These are phyloP conservation scores for Enteromius unitaeniatus DNA, from an alignment of 2,797 vertebrate genomes.

Conservation along the genomic window DNA sequence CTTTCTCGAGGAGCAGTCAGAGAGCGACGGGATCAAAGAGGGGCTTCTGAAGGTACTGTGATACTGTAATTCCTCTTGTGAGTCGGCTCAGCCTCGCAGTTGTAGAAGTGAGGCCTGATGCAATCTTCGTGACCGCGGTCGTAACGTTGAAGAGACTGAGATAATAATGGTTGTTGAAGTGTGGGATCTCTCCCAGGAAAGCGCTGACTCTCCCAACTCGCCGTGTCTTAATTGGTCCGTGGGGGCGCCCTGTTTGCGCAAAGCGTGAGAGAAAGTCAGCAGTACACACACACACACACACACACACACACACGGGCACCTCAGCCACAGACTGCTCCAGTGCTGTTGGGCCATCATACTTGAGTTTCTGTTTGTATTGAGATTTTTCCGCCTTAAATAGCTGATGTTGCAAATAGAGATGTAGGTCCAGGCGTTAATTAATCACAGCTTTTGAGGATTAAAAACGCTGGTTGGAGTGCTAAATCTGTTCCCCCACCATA, in stretches of 20 bases:
- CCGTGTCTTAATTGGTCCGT: constrained; percentile 82
- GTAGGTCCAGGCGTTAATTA: constrained; percentile 48
- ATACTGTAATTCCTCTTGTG: constrained; percentile 64
- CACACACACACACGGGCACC: constrained; percentile 47
- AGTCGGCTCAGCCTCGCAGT: constrained; percentile 67
- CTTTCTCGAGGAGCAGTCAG: constrained; percentile 39
- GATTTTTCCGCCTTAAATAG: constrained; percentile 33
- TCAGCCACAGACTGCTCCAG: constrained; percentile 53
- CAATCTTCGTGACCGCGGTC: constrained; percentile 80
- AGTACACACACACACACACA: constrained; percentile 62
- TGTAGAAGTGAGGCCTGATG: constrained; percentile 80
- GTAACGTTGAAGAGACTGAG: constrained; percentile 80
- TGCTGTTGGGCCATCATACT: constrained; percentile 49
- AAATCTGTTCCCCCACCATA: constrained; percentile 40
- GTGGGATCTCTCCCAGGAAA: constrained; percentile 81
- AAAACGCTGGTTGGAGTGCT: constrained; percentile 30
- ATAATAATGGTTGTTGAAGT: constrained; percentile 76
- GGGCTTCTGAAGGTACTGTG: constrained; percentile 60
- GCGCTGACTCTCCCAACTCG: constrained; percentile 80
- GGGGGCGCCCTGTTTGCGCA: constrained; percentile 78
- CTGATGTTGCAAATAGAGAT: constrained; percentile 53
- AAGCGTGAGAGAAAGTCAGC: constrained; percentile 74
- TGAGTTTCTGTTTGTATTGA: constrained; percentile 46
- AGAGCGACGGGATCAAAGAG: constrained; percentile 53
- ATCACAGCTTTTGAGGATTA: constrained; percentile 51